Evolutionary conservation across 2,888 invertebrate species (phyloP), one percentile per base, ranked within the genome.

Genomic region (Drosophila pseudotalamancana): DNA sequence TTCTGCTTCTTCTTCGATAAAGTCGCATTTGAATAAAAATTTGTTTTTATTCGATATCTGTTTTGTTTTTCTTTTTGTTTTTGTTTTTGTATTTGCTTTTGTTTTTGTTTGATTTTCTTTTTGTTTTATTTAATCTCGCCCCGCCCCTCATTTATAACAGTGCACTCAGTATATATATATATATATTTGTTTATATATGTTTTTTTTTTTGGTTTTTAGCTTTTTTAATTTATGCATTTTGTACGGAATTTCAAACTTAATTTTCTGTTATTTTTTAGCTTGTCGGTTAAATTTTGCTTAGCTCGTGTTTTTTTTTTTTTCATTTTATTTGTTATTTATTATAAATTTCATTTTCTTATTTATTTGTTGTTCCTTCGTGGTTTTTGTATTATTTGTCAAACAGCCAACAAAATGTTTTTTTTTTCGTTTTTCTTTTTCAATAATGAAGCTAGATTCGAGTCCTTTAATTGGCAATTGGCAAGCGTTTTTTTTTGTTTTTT

Each of bases 91-190:
- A 69, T 57, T 61, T 57, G 50, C 50, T 64, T 70, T 67, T 68
- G 32, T 48, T 68, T 55, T 46, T 62, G 53, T 23, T 62, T 63
- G 72, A 57, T 42, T 63, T 66, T 67, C 64, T 67, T 61, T 72
- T 75, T 72, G 73, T 74, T 73, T 78, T 75, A 65, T 88, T 89
- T 88, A 82, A 87, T 89, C 91, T 91, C 91, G 91, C 91, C 91
- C 91, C 91, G 90, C 91, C 91, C 91, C 91, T 91, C 91, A 84
- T 89, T 88, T 86, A 83, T 82, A 86, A 90, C 89, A 91, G 90
- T 91, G 91, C 91, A 91, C 91, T 90, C 90, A 89, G 90, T 89
- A 72, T 69, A 90, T 76, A 80, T 88, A 67, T 86, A 62, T 71
- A 59, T 68, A 16, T 32, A 11, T n/a, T 6, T 11, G 8, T 9